Evolutionary conservation across 2,113 vertebrate species (phyloP), one percentile per base, ranked within the genome.

Genomic region (Platanista minor): DNA sequence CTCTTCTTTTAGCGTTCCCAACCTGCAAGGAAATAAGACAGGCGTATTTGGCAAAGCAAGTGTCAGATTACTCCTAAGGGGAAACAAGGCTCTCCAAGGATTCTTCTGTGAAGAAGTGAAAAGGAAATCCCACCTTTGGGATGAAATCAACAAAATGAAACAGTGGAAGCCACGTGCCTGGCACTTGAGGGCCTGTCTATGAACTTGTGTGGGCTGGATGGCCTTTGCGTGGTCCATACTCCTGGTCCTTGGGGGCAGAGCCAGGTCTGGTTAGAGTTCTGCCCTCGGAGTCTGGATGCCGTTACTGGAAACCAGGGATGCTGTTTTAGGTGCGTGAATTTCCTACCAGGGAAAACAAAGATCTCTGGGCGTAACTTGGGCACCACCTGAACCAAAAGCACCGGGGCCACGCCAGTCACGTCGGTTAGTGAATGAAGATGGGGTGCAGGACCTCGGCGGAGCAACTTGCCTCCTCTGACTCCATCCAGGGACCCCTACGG

Each of bases 11-110:
- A 43, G 2, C 0, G 13, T 81, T 46, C 64, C 62, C 61, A 64
- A 10, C 87, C 87, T 83, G 91, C 67, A 52, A 78, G 62, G 87
- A 17, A 71, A 39, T 0, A 11, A 13, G 95, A 69, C 69, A 78
- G 6, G 23, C 15, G 1, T 0, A 1, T 29, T 67, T 49, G 64
- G 61, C 41, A 36, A 81, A 66, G 18, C 0, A 0, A 0, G 25
- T 12, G 14, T 27, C 15, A 23, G 59, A 87, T 27, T 12, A 20
- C 33, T 8, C 12, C 17, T 0, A 0, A 29, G 20, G 83, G 41
- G 0, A 23, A 9, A 27, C 3, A 67, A 0, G 59, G 1, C 13
- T 67, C 80, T 5, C 2, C 17, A 18, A 5, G 27, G 29, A 33
- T 0, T 7, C 75, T 13, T 29, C 8, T 14, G 81, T 6, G 21